phyloP scores from a whole-genome alignment of 35 echinoderm and acorn worm species.

The Eucidaris tribuloides region DNA sequence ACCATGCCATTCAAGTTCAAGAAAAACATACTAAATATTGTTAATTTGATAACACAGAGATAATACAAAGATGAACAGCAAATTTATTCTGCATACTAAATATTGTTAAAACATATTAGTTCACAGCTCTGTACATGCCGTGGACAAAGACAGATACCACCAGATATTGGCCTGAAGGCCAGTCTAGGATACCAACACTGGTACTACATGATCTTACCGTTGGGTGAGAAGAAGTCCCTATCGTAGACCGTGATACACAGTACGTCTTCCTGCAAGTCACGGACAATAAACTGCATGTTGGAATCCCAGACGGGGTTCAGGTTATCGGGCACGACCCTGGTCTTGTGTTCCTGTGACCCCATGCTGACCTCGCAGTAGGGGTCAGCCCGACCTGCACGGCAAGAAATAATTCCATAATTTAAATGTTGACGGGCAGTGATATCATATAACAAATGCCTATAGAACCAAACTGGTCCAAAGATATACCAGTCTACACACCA shows the following conservation, averaged over 20 bases:
- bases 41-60: too few relatives aligned
- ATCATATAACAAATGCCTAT: too few relatives aligned
- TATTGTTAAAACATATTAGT: too few relatives aligned
- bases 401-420: background rate
- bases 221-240: slow-evolving; percentile 85
- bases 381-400: slow-evolving; percentile 59
- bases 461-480: too few relatives aligned
- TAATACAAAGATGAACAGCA: too few relatives aligned
- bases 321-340: slow-evolving; percentile 74
- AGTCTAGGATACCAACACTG: background rate
- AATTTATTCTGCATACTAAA: too few relatives aligned
- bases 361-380: slow-evolving; percentile 95
- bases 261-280: slow-evolving; percentile 82
- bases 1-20: too few relatives aligned
- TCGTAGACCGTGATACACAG: slow-evolving; percentile 98
- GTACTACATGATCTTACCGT: slow-evolving; percentile 66
- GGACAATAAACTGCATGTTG: slow-evolving; percentile 81
- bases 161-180: too few relatives aligned
- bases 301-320: slow-evolving; percentile 93
- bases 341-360: slow-evolving; percentile 94
- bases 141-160: background rate
- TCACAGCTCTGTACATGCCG: too few relatives aligned
- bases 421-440: too few relatives aligned
- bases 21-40: too few relatives aligned
- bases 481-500: too few relatives aligned